These are phyloP conservation scores for Trichacis sp. DNA, from an alignment of 2,888 invertebrate species.

Conservation along the genomic window DNA sequence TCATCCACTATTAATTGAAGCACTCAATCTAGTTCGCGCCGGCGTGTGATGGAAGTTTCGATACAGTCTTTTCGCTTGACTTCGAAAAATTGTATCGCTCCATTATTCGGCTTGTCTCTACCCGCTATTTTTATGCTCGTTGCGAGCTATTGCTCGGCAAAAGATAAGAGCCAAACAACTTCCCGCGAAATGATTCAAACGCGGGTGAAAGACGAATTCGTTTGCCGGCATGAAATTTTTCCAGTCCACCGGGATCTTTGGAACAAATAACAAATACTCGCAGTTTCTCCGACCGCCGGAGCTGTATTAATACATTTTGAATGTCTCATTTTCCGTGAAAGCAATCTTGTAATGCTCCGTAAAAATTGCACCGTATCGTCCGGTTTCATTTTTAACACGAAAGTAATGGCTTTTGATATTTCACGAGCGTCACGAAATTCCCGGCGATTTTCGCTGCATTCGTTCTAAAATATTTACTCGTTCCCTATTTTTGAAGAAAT, in stretches of 20 bases:
- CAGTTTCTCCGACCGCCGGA: no score
- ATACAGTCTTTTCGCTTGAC: slow-evolving; percentile 2
- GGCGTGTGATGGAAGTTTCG: slow-evolving; percentile 4
- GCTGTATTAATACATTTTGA: neutral
- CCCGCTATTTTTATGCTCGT: neutral
- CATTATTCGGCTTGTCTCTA: neutral
- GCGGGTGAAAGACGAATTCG: no score
- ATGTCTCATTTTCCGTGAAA: slow-evolving; percentile 1
- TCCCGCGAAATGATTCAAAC: no score
- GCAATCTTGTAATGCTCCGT: slow-evolving; percentile 5
- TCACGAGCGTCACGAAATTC: neutral
- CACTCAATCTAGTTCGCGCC: slow-evolving; percentile 11
- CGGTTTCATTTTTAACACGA: neutral
- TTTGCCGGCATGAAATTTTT: no score
- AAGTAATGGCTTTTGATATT: slow-evolving; percentile 5
- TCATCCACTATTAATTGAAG: slow-evolving; percentile 19
- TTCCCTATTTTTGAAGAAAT: no score
- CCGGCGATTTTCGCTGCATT: neutral
- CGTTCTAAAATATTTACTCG: neutral
- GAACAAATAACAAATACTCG: no score
- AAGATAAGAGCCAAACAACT: no score
- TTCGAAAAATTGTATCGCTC: neutral
- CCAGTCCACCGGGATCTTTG: no score
- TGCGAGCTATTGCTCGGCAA: no score
- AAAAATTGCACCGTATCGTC: neutral